These are phyloP conservation scores for Schizaphis graminum DNA, from an alignment of 2,888 invertebrate genomes.

Conservation along the genomic window DNA sequence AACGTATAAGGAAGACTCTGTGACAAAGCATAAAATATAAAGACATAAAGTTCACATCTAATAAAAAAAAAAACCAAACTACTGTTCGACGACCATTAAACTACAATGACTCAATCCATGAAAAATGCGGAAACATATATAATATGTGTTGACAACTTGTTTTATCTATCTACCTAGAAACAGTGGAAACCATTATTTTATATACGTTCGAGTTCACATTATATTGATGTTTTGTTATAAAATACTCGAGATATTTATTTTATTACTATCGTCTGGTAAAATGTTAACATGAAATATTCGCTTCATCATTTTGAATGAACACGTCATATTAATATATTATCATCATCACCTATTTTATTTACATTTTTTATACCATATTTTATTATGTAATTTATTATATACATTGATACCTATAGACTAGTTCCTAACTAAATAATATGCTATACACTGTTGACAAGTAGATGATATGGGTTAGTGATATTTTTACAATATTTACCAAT, in stretches of 20 bases:
- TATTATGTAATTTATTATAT: not conserved
- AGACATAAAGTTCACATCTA: conserved; percentile 3
- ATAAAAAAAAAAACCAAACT: not conserved
- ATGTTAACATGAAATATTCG: not conserved
- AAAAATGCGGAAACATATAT: not conserved
- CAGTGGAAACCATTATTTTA: not conserved
- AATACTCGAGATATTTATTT: not conserved
- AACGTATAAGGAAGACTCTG: not conserved
- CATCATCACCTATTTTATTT: not conserved
- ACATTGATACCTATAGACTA: not conserved
- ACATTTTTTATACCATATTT: not conserved
- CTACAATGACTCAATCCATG: not conserved
- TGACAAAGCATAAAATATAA: not conserved
- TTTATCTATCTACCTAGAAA: not conserved
- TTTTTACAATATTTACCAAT: not conserved
- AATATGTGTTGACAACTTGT: not conserved
- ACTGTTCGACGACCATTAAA: not conserved
- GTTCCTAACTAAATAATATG: not conserved
- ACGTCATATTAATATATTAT: not conserved
- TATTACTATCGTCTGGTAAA: not conserved
- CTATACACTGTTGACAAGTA: not conserved
- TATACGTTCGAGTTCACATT: not conserved
- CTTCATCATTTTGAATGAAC: not conserved
- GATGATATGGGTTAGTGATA: not conserved
- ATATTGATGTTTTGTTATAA: not conserved